Evolutionary conservation across 2,888 invertebrate species (phyloP), one percentile per base, ranked within the genome.

Genomic region (Dioctria rufipes): DNA sequence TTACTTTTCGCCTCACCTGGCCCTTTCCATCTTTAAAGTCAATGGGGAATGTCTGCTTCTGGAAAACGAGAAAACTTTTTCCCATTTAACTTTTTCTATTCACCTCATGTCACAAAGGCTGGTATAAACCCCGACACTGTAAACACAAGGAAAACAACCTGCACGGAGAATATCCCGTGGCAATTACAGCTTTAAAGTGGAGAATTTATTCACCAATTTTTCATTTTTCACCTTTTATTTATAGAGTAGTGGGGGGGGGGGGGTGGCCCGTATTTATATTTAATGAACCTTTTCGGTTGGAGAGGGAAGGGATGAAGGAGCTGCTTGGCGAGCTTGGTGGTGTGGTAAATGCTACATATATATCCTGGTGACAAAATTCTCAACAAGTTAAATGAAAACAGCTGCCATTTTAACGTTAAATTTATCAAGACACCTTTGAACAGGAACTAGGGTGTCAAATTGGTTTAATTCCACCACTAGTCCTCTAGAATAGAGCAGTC

Each of bases 41-140:
- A 42, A 42, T 25, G 75, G 75, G 75, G 58, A 75, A 42, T 60
- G 61, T 75, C 75, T 75, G 60, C 60, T 61, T 9, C 75, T 75
- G 13, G 75, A 75, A 75, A 75, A 75, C 75, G 75, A 75, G 75
- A 75, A 75, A 75, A 75, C 75, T 75, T 75, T 75, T 75, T 75
- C 75, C 75, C 75, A 75, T 75, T 75, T 75, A 75, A 75, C 75
- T 75, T 75, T 75, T 75, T 75, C 75, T 75, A 75, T 75, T 75
- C 75, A 75, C 75, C 75, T 75, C 61, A 60, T 61, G 75, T 75
- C 75, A 75, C 75, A 75, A 75, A 75, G 75, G 39, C 42, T 46
- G 43, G 75, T 9, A 61, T 25, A 61, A 75, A 60, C 75, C 25
- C 25, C 75, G 42, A 25, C 75, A 58, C 61, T 46, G 75, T 43